Conservation (phyloP, 2,113 vertebrate species). For the Vombatus ursinus region DNA sequence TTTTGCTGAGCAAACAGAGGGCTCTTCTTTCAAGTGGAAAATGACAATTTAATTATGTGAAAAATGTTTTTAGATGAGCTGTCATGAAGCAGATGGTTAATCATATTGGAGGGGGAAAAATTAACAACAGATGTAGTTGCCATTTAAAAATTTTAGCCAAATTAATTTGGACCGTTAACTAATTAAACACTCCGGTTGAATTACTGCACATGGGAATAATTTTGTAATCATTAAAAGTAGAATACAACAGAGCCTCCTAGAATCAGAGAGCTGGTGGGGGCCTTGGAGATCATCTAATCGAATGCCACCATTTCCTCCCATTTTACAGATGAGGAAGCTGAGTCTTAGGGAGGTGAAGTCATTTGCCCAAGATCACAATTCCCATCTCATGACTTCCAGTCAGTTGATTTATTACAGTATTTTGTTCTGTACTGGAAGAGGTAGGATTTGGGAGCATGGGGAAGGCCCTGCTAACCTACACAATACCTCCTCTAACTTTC, state of each 20-base stretch:
- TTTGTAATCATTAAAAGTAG: neutral
- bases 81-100: constrained; percentile 62
- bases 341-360: neutral
- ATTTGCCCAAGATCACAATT: neutral
- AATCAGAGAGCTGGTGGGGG: neutral
- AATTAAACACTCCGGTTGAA: constrained; percentile 7
- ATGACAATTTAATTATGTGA: constrained; percentile 55
- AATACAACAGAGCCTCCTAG: neutral
- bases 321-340: neutral
- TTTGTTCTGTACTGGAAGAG: neutral
- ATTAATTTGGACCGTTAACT: constrained; percentile 39
- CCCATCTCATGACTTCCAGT: neutral
- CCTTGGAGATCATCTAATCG: neutral
- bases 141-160: constrained; percentile 42
- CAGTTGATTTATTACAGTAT: neutral
- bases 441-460: neutral
- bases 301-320: neutral
- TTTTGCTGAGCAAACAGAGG: neutral
- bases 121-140: constrained; percentile 38
- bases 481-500: neutral
- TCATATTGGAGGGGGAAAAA: constrained; percentile 22
- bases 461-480: neutral
- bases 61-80: constrained; percentile 38
- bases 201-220: neutral
- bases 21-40: constrained; percentile 57